Evolutionary conservation across 2,797 vertebrate genomes (phyloP).

Genomic region (Arnoldichthys spilopterus): DNA sequence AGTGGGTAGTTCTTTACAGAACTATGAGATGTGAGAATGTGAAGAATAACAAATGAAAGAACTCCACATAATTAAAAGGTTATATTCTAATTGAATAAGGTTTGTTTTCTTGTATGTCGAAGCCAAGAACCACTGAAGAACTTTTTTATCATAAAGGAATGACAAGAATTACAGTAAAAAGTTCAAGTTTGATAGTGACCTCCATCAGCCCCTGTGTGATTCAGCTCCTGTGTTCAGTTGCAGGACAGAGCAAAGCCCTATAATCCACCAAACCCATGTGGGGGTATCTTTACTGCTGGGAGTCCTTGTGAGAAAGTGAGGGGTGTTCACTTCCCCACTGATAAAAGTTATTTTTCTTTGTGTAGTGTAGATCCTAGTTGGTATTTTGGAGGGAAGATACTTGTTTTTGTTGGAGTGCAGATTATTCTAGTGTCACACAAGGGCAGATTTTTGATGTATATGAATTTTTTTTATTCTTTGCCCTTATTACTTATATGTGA

Average conservation of each 20-base stretch:
- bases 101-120: too few relatives aligned
- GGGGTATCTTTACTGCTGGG: constrained; percentile 10
- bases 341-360: constrained; percentile 21
- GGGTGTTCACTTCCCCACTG: constrained; percentile 43
- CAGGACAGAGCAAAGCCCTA: not conserved
- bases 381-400: not conserved
- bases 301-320: not conserved
- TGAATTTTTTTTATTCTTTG: constrained; percentile 5
- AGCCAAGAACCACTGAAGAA: not conserved
- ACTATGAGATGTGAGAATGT: not conserved
- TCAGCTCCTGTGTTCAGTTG: not conserved
- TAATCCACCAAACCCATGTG: constrained; percentile 1
- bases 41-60: too few relatives aligned
- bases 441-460: not conserved
- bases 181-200: not conserved
- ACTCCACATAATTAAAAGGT: not conserved
- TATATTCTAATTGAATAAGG: not conserved
- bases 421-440: not conserved
- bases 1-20: not conserved
- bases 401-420: constrained; percentile 28
- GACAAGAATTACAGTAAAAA: too few relatives aligned
- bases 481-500: not conserved
- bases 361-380: not conserved
- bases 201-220: not conserved
- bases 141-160: not conserved